Evolutionary conservation across 1,140 invertebrate species (phyloP), one percentile per base, ranked within the genome.

Genomic region (Amyelois transitella): DNA sequence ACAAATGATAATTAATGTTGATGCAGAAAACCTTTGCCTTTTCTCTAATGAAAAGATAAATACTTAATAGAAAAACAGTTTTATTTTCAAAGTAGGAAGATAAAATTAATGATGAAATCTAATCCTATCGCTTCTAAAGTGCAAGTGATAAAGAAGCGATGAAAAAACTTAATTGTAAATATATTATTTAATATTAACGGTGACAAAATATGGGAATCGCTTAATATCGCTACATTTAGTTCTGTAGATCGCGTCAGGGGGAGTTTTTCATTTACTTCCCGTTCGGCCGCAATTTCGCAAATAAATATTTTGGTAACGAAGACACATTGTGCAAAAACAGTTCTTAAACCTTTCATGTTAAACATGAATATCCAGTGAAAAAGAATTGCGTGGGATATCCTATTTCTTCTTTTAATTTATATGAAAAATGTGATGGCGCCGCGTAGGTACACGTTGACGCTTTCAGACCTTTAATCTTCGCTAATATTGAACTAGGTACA

Each of bases 341-440:
- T 38, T 51, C 59, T 50, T 62, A 62, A 58, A 22, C 18, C 17
- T 21, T 32, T 49, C n/a, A 44, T 21, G 28, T n/a, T 62, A 66
- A 48, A 70, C 56, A 45, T 48, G 49, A 60, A 57, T 52, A 51
- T 61, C 52, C 25, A 10, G 21, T 45, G 12, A 49, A 38, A 20
- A 25, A 47, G 44, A 28, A 17, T 25, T 38, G 21, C 10, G 47
- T 55, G 51, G 32, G 17, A 57, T 20, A 18, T 52, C 51, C 53
- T 53, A 66, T 56, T 66, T 45, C 57, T 58, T 66, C 52, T 60
- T 65, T 65, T 67, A 67, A 70, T 70, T 65, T 66, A 65, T 61
- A 62, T 64, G 53, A 51, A 64, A 55, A 51, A 70, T 66, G 59
- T 62, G 54, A 55, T 43, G 50, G 45, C 53, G 32, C 3, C 12